phyloP scores from a whole-genome alignment of 2,888 invertebrate species.

The Brachypterus glaber region DNA sequence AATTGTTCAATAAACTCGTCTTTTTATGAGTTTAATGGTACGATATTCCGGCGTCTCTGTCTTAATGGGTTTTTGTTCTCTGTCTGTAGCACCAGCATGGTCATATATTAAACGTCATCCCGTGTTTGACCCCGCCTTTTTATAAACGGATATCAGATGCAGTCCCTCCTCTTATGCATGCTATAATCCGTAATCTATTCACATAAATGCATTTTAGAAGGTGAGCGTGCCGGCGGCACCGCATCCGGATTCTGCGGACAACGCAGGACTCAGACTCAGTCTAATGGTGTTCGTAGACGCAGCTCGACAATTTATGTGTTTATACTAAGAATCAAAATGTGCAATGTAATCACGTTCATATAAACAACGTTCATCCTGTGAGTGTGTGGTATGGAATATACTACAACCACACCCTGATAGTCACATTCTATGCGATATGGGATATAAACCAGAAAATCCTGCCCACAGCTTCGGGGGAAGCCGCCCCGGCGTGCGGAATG shows the following conservation, averaged over 20 bases:
- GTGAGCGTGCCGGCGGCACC: constrained; percentile 24
- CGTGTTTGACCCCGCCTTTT: constrained; percentile 38
- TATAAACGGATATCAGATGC: constrained; percentile 33
- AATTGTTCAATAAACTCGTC: constrained; percentile 31
- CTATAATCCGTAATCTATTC: constrained; percentile 30
- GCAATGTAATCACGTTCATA: constrained; percentile 27
- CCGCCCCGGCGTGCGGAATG: constrained; percentile 37
- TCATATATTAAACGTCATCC: constrained; percentile 30
- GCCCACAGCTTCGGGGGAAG: constrained; percentile 40
- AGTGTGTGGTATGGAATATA: constrained; percentile 40
- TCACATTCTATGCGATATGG: constrained; percentile 49
- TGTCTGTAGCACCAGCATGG: constrained; percentile 21
- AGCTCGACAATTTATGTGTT: constrained; percentile 26
- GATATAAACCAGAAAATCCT: constrained; percentile 41
- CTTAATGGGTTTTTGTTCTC: constrained; percentile 16
- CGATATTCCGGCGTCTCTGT: constrained; percentile 19
- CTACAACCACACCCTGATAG: constrained; percentile 48
- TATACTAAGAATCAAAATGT: constrained; percentile 25
- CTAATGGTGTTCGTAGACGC: constrained; percentile 16
- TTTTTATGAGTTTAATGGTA: constrained; percentile 32
- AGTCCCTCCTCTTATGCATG: constrained; percentile 30
- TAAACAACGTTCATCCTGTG: constrained; percentile 22
- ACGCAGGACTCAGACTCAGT: constrained; percentile 13
- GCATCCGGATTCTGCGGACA: constrained; percentile 5
- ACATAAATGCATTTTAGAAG: constrained; percentile 26